Conservation (phyloP, 2,888 invertebrate species). For the Torymus tubicola region DNA sequence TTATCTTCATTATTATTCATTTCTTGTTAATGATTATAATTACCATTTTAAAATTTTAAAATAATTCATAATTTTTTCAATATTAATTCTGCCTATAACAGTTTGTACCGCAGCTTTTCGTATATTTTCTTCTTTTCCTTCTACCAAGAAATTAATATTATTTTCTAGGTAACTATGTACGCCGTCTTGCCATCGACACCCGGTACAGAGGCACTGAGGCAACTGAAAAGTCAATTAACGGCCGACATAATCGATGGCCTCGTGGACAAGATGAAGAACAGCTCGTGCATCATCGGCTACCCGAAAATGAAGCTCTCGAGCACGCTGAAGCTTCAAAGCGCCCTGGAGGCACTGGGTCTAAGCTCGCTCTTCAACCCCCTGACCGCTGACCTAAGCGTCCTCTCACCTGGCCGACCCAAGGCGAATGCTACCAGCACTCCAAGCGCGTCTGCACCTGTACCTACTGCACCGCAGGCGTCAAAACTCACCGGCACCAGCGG, state of each 20-base stretch:
- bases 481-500: not conserved
- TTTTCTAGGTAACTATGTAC: constrained; percentile 79
- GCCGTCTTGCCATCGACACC: constrained; percentile 81
- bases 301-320: constrained; percentile 86
- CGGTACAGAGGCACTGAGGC: constrained; percentile 75
- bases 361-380: constrained; percentile 80
- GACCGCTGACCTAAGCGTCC: constrained; percentile 83
- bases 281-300: constrained; percentile 79
- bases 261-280: constrained; percentile 76
- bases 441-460: too few relatives aligned
- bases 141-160: not conserved
- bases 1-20: too few relatives aligned
- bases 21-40: too few relatives aligned
- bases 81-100: too few relatives aligned
- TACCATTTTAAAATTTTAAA: too few relatives aligned
- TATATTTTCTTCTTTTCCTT: too few relatives aligned
- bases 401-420: constrained; percentile 73
- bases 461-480: not conserved
- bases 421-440: too few relatives aligned
- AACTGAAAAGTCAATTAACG: constrained; percentile 78
- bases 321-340: constrained; percentile 78
- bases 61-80: too few relatives aligned
- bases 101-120: too few relatives aligned
- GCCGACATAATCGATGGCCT: constrained; percentile 77
- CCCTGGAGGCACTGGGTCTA: constrained; percentile 81